These are phyloP conservation scores for Oncorhynchus masou DNA, from an alignment of 2,113 vertebrate genomes.

Conservation along the genomic window DNA sequence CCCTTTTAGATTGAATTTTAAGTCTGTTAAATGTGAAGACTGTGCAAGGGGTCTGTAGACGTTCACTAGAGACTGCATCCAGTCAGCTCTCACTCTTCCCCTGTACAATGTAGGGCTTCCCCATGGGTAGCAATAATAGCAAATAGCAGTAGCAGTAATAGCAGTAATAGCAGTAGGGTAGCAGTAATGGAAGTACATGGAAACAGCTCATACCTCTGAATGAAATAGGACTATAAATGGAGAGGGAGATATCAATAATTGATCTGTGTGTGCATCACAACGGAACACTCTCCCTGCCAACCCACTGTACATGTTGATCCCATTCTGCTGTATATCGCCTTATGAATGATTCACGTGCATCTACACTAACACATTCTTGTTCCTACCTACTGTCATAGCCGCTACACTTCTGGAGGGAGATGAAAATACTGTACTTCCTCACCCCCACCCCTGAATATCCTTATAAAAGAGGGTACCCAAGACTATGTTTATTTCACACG, in stretches of 20 bases:
- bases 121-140: background rate
- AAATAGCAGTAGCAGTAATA: no score
- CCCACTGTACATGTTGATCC: conserved; percentile 9
- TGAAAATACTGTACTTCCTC: background rate
- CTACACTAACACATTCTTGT: background rate
- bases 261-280: conserved; percentile 17
- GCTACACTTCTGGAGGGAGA: background rate
- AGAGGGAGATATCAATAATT: conserved; percentile 53
- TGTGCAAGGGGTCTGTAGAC: no score
- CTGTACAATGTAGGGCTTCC: background rate
- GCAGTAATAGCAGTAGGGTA: background rate
- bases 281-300: conserved; percentile 16
- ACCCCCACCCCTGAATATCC: background rate
- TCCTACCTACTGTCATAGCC: background rate
- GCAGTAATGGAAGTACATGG: conserved; percentile 45
- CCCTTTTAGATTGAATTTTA: no score
- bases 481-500: background rate
- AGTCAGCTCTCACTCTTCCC: background rate
- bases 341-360: background rate
- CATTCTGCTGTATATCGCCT: conserved; percentile 28
- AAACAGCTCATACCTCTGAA: conserved; percentile 40
- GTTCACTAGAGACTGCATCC: background rate
- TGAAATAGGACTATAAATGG: conserved; percentile 57
- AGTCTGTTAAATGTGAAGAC: no score
- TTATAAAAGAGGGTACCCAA: background rate